phyloP scores from a whole-genome alignment of 2,113 vertebrate species.

The Polypterus bichir region DNA sequence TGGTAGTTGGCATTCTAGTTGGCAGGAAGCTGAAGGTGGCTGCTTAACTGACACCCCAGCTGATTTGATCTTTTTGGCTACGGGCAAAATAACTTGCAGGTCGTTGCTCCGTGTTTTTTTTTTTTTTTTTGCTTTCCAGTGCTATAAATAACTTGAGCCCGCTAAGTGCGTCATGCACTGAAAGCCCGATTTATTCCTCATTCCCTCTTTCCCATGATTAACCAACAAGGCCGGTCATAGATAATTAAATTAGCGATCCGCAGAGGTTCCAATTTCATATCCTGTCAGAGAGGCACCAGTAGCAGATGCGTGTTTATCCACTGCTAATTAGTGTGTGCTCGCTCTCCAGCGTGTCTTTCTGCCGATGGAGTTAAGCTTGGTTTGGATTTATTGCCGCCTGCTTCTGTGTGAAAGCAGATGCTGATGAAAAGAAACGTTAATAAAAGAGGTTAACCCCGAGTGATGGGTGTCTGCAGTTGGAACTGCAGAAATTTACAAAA shows the following conservation, averaged over 20 bases:
- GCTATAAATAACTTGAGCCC: background rate
- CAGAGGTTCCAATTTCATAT: constrained; percentile 6
- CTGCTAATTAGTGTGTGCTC: background rate
- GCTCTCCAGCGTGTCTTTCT: too few species aligned
- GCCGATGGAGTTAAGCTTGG: too few species aligned
- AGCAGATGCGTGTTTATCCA: constrained; percentile 5
- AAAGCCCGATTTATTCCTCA: constrained; percentile 1
- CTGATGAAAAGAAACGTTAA: too few species aligned
- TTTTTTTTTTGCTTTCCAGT: background rate
- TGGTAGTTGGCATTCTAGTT: too few species aligned
- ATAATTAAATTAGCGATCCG: constrained; percentile 8
- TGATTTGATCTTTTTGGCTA: background rate
- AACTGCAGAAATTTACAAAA: too few species aligned
- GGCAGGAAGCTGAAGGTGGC: too few species aligned
- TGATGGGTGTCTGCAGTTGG: too few species aligned
- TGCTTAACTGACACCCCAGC: too few species aligned
- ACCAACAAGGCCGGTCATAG: background rate
- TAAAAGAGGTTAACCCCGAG: too few species aligned
- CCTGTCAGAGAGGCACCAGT: background rate
- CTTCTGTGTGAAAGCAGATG: too few species aligned
- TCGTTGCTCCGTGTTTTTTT: background rate
- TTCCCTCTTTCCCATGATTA: background rate
- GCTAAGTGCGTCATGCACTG: background rate
- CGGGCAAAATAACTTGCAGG: background rate
- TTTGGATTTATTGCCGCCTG: too few species aligned